Base-by-base conservation (phyloP, 2,888 invertebrate species). In the Siphlonurus alternatus region DNA sequence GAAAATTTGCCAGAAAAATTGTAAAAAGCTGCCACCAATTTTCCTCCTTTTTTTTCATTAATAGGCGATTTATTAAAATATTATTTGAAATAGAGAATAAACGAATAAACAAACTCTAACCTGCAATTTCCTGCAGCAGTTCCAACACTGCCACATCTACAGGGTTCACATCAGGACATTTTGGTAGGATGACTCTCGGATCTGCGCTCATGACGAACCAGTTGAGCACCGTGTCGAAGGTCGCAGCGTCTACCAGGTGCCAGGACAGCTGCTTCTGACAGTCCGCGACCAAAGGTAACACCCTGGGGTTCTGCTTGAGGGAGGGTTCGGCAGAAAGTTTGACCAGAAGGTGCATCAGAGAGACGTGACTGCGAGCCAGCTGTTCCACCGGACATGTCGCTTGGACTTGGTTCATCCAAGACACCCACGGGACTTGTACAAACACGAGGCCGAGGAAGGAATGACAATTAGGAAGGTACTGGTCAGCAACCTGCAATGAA, bases 161-260 rank as follows among this genome's bases (percentile, higher is more conserved):
- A 38, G 67, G 67, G 64, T 70, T 68, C 59, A 64, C 67, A n/a
- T 75, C 74, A 20, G 75, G 74, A 38, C 70, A 71, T 3, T 75
- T 66, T 62, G 70, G 69, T 23, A 88, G 76, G 38, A 88, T 79
- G 65, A 87, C 85, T 63, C 80, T 76, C 0, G 87, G 83, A 74
- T 89, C 87, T 70, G 84, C 84, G 66, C 84, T 84, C 79, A 84
- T 83, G 7, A 88, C 81, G 69, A 86, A 85, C 88, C 88, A 88
- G 72, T 86, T 85, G 69, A 86, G 78, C 51, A 87, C 79, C 64
- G 82, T 80, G 71, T 87, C 84, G 69, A 84, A 82, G 38, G 80
- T 78, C 23, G 74, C 72, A 18, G 82, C 79, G 66, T 85, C 85
- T 2, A 87, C 75, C 53, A 82, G 72, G 66, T 81, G 77, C 88